Base-by-base conservation (phyloP, 2,797 vertebrate species). In the Esox masquinongy region DNA sequence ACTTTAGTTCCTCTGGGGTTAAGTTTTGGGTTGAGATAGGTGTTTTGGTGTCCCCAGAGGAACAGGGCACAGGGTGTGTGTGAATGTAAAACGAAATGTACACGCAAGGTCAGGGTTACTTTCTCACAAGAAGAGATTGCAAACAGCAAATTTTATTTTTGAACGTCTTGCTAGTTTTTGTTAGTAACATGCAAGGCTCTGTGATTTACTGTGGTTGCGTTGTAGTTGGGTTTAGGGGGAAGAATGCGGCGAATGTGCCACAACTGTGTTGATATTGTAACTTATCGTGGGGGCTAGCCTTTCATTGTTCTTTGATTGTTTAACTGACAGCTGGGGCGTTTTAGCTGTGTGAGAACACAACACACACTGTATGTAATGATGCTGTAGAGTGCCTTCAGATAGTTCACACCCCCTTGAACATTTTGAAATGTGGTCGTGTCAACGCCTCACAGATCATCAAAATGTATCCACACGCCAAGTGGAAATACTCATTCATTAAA, bases 131-230 rank as follows among this genome's bases (percentile, higher is more conserved):
- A 72, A 92, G 87, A 91, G 90, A 91, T 88, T 86, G 2, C 64
- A 92, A 93, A 61, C n/a, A 87, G 88, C 88, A 91, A 88, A 91
- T 88, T 92, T 92, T 91, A 92, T 92, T 93, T 93, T 92, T 84
- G 89, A 90, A 92, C 43, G 1, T 47, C 12, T 92, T 90, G 0
- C 8, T 71, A 43, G 88, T 91, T 90, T 90, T 93, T 92, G 76
- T 93, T 92, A 91, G 90, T 90, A 91, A 91, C 79, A 83, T 89
- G 82, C 87, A 85, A 83, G 90, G 80, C 88, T 86, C 43, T 47
- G 43, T 47, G 43, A 61, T 86, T 86, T 8, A 82, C 82, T 87
- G 85, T 91, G 85, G 83, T 84, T 86, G 59, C 85, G 87, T 53
- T 92, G 87, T 91, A 92, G 88, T 91, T 92, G 90, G 75, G 85